Base-by-base conservation (phyloP, 2,888 invertebrate genomes). In the Cheilosia urbana region DNA sequence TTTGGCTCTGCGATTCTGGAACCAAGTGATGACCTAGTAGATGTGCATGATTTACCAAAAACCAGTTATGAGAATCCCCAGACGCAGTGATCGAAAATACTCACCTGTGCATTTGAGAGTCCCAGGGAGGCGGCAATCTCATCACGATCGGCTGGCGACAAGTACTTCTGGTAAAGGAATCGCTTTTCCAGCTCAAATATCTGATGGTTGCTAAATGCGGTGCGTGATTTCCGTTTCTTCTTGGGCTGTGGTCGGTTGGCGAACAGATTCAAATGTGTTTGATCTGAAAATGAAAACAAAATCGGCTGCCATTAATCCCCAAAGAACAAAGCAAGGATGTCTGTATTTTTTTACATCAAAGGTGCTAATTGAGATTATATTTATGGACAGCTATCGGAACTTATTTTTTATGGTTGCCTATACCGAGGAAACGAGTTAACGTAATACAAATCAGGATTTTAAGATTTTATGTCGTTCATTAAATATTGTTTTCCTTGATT, bases 121-220 rank as follows among this genome's bases (percentile, higher is more conserved):
- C 98, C 98, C 82, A 99, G 93, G 37, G 96, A 96, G 87, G 96
- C 96, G 3, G 99, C 98, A 88, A 99, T 98, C 91, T 99, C 98
- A 93, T 99, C 99, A 87, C 99, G 94, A 93, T 99, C 99, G 0
- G 98, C 98, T 0, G 99, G 99, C 68, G 98, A 98, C 88, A 99
- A 94, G 93, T 99, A 99, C 93, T 99, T 99, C 93, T 99, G 99
- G 93, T 98, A 98, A n/a, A 98, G 95, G 93, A 99, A 99, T 89
- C 99, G 94, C 91, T 98, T 98, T 92, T 99, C 99, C 91, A 99
- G 93, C 93, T 99, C 98, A 93, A 98, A 98, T 89, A 99, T 99
- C 93, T 99, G 99, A 93, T 98, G 98, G 93, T 99, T 99, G 81
- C 98, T 98, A 93, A 99, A 99, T 45, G 99, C 99, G 6, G 99